Evolutionary conservation across 2,113 vertebrate species (phyloP).

Genomic region (Bolborhynchus lineola): DNA sequence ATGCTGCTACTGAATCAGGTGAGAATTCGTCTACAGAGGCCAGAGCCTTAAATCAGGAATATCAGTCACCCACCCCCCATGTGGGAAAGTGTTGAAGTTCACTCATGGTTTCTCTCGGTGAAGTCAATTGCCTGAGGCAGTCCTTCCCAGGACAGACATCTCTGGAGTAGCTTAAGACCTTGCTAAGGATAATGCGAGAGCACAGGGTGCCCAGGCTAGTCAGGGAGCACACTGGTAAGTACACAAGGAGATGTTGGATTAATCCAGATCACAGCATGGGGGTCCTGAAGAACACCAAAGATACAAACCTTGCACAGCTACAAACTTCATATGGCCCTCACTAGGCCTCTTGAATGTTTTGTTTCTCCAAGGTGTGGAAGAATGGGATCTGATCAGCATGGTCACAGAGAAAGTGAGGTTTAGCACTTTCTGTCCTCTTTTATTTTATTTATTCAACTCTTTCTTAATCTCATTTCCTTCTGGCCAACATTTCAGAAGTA

Average conservation of each 20-base stretch:
- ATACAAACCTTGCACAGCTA: background rate
- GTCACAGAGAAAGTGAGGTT: background rate
- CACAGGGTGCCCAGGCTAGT: background rate
- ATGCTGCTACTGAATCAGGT: background rate
- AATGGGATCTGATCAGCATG: background rate
- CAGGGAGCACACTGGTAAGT: background rate
- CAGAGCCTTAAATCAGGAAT: background rate
- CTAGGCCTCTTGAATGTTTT: background rate
- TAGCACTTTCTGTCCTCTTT: background rate
- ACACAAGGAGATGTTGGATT: background rate
- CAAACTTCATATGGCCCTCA: background rate
- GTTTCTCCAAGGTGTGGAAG: background rate
- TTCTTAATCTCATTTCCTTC: background rate
- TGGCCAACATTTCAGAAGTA: background rate
- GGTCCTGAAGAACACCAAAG: background rate
- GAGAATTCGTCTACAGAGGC: background rate
- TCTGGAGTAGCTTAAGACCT: background rate
- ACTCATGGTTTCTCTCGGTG: background rate
- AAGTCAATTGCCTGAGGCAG: background rate
- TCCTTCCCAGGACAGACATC: background rate
- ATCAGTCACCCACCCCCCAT: background rate
- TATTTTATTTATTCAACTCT: background rate
- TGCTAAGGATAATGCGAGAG: background rate
- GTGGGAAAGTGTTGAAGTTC: background rate
- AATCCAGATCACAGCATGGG: background rate